Base-by-base conservation (phyloP, 2,113 vertebrate species). In the Pungitius pungitius region DNA sequence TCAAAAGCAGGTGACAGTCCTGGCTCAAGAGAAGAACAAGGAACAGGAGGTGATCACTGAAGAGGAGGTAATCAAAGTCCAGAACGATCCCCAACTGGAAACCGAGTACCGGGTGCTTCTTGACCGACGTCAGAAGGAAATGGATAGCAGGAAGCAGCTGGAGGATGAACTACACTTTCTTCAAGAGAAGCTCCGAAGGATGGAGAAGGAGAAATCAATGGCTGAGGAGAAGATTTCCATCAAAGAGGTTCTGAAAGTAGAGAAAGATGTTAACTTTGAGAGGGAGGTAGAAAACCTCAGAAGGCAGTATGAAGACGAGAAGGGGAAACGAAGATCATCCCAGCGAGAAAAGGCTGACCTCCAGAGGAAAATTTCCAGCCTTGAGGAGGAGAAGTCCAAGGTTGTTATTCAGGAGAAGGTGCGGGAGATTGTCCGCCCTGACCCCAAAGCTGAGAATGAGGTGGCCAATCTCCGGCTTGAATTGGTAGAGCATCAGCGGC, bases 231-330 rank as follows among this genome's bases (percentile, higher is more conserved):
- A 96, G 79, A 95, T 98, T 82, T 96, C 95, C 0, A 96, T 99
- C 82, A 97, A 96, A 79, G 98, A 99, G 85, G 98, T 99, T 30
- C 86, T 99, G 76, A 99, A 96, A 84, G 95, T 99, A 8, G 97
- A 97, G 88, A 98, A 97, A 70, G 97, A 99, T 39, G 7, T 92
- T 1, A 91, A 78, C 1, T 87, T 93, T 0, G 97, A 97, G 89
- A 95, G 96, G 56, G 96, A 98, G 74, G 95, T 97, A 13, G 92
- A 94, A 0, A 94, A 95, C 66, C 94, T 99, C 15, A 92, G 95
- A 39, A 93, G 92, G 43, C 96, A 95, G 84, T 95, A 95, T 0
- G 96, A 98, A 61, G 96, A 97, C 0, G 97, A 99, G 89, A 96
- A 94, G 42, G 39, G 94, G 65, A 96, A 92, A 83, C 91, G 93